Evolutionary conservation across 1,140 invertebrate genomes (phyloP).

Genomic region (Zophobas morio): DNA sequence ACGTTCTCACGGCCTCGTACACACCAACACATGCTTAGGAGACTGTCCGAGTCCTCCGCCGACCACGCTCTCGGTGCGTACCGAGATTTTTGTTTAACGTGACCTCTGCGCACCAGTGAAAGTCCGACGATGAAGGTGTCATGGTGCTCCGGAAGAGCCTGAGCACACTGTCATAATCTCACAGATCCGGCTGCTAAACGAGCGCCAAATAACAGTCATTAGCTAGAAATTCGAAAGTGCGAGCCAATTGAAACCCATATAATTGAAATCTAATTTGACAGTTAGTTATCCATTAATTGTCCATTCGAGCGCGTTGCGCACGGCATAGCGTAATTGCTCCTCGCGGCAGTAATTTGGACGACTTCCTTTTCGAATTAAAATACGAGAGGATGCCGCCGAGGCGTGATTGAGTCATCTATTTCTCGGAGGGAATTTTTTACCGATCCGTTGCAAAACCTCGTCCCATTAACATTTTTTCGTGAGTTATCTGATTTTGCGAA

Average conservation of each 20-base stretch:
- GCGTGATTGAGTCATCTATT: slow-evolving; percentile 31
- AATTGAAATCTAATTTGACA: slow-evolving; percentile 6
- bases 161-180: no score
- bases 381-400: background rate
- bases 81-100: no score
- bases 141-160: no score
- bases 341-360: slow-evolving; percentile 1
- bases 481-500: slow-evolving; percentile 37
- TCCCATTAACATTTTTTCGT: slow-evolving; percentile 33
- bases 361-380: slow-evolving; percentile 1
- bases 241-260: background rate
- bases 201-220: background rate
- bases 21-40: slow-evolving; percentile 56
- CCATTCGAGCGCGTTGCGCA: background rate
- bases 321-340: slow-evolving; percentile 7
- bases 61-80: slow-evolving; percentile 14
- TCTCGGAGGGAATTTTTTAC: slow-evolving; percentile 15
- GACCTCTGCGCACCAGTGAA: no score
- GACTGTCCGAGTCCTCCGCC: slow-evolving; percentile 3
- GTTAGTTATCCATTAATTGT: slow-evolving; percentile 1
- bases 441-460: slow-evolving; percentile 35
- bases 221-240: background rate
- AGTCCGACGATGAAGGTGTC: no score
- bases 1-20: slow-evolving; percentile 58
- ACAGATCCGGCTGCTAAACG: no score